A percentile compares a stretch with the other conserved stretches of the same genome.
Conservation (phyloP, 1,140 invertebrate species). For the Sycophila sp. region DNA sequence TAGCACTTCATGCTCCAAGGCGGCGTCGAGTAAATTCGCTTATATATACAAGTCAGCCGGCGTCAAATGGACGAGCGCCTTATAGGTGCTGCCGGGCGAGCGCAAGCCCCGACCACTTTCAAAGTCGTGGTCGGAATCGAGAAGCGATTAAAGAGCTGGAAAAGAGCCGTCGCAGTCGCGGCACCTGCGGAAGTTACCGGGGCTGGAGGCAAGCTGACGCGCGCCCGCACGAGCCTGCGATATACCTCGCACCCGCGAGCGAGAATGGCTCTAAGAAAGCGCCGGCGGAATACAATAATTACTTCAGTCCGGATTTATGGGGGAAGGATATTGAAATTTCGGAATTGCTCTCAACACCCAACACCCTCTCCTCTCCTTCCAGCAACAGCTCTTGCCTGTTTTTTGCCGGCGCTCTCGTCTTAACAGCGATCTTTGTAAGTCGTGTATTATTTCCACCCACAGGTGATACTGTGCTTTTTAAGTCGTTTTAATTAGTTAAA, state of each 20-base stretch:
- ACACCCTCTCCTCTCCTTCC: constrained; percentile 31
- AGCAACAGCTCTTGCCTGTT: constrained; percentile 34
- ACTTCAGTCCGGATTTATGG: constrained; percentile 65
- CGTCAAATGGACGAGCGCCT: too few species aligned
- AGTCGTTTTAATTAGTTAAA: too few species aligned
- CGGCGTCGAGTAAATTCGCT: not conserved
- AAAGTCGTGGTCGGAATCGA: constrained; percentile 44
- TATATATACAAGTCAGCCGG: not conserved
- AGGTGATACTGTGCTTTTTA: too few species aligned
- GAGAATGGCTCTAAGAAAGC: constrained; percentile 61
- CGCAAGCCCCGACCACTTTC: not conserved
- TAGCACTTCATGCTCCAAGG: not conserved
- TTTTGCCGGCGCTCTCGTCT: too few species aligned
- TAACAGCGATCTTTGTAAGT: too few species aligned
- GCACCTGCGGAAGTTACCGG: not conserved
- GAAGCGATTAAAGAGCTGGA: constrained; percentile 53
- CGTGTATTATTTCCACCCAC: too few species aligned
- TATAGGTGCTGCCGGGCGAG: too few species aligned
- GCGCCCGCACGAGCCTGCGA: not conserved
- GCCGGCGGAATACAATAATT: constrained; percentile 65
- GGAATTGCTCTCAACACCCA: constrained; percentile 44
- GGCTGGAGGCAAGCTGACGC: constrained; percentile 6
- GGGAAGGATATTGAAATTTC: constrained; percentile 65
- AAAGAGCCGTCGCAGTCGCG: constrained; percentile 47
- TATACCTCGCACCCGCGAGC: constrained; percentile 4